A percentile compares a stretch with the other conserved stretches of the same genome.
Evolutionary conservation across 2,113 vertebrate genomes (phyloP).

Genomic region (Progne subis): DNA sequence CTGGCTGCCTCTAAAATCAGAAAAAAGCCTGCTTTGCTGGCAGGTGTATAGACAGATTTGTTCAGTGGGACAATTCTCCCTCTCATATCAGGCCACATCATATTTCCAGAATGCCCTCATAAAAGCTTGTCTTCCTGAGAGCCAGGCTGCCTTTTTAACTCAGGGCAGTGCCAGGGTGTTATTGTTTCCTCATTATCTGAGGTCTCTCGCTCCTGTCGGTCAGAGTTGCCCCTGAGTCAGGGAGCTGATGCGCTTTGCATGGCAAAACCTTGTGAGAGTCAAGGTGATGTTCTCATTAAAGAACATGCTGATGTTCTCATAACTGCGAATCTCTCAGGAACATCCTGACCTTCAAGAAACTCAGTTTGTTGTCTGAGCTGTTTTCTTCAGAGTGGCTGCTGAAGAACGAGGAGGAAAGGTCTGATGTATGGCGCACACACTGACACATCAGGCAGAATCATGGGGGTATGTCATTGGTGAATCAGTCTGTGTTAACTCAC

Average conservation of each 20-base stretch:
- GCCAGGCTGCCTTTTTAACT: neutral
- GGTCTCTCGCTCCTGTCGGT: neutral
- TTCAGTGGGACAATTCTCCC: neutral
- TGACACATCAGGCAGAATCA: accelerated
- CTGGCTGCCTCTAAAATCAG: neutral
- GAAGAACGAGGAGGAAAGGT: accelerated
- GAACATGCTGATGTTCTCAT: neutral
- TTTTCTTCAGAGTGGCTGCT: neutral
- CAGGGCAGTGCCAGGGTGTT: neutral
- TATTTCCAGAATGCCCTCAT: neutral
- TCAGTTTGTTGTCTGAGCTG: neutral
- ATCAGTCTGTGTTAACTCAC: neutral
- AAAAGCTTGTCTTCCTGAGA: neutral
- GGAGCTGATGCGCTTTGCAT: accelerated
- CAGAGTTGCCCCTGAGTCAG: neutral
- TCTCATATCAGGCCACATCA: neutral
- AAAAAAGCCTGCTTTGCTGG: neutral
- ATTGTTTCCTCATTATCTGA: neutral
- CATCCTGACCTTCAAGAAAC: neutral
- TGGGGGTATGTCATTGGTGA: neutral
- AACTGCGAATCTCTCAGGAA: neutral
- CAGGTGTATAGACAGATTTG: neutral
- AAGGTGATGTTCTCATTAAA: neutral
- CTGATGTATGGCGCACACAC: accelerated
- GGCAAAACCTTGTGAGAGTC: neutral